phyloP scores from a whole-genome alignment of 1,140 invertebrate species.

The Drepana arcuata region DNA sequence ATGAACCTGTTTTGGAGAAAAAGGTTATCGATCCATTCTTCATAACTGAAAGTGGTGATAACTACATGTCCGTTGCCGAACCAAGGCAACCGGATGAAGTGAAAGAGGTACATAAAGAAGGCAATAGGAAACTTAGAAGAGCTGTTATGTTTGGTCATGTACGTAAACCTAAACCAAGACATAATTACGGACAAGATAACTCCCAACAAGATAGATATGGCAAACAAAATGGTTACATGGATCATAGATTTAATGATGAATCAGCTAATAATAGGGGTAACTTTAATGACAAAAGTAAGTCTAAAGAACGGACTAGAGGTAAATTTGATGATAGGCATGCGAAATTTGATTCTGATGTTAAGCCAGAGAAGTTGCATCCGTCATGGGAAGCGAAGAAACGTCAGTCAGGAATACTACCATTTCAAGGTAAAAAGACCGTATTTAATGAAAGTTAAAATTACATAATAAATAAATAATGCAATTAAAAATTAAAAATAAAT shows the following conservation, averaged over 20 bases:
- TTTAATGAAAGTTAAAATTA: slow-evolving; percentile 57
- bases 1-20: slow-evolving; percentile 18
- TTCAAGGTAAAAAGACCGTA: slow-evolving; percentile 65
- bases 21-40: slow-evolving; percentile 74
- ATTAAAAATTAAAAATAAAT: too few relatives aligned
- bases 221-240: too few relatives aligned
- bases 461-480: too few relatives aligned
- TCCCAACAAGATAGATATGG: too few relatives aligned
- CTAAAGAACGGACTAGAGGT: slow-evolving; percentile 8
- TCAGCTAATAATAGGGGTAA: slow-evolving; percentile 9
- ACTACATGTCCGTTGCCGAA: slow-evolving; percentile 72
- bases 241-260: too few relatives aligned
- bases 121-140: slow-evolving; percentile 58
- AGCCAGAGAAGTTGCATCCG: slow-evolving; percentile 71
- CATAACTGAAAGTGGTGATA: slow-evolving; percentile 71
- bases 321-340: slow-evolving; percentile 7
- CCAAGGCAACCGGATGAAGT: slow-evolving; percentile 55
- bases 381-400: slow-evolving; percentile 76
- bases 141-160: slow-evolving; percentile 61
- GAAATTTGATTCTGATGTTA: slow-evolving; percentile 16
- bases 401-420: slow-evolving; percentile 55
- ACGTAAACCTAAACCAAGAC: too few relatives aligned
- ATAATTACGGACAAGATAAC: slow-evolving; percentile 17
- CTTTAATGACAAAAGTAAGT: slow-evolving; percentile 3
- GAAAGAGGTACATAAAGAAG: slow-evolving; percentile 52